phyloP scores from a whole-genome alignment of 2,113 vertebrate genomes.

The Microcebus tavaratra region DNA sequence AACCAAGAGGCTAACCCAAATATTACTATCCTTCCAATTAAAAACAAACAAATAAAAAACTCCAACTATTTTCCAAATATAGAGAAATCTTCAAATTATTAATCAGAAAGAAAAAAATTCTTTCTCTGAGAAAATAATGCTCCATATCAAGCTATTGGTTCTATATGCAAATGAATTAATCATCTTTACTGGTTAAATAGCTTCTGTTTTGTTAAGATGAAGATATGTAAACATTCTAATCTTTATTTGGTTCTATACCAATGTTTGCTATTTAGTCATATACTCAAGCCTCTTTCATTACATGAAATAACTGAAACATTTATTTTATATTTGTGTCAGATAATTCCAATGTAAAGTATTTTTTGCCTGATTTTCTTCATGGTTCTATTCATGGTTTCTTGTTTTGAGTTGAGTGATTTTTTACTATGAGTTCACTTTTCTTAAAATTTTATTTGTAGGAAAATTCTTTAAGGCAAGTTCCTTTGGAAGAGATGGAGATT shows the following conservation, averaged over 20 bases:
- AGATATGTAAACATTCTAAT: not conserved
- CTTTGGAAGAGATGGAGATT: slow-evolving; percentile 12
- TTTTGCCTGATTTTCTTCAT: slow-evolving; percentile 1
- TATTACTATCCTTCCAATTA: not conserved
- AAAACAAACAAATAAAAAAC: not conserved
- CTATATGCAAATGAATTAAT: not conserved
- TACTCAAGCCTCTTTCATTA: not conserved
- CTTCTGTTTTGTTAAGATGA: not conserved
- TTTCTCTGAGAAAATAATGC: not conserved
- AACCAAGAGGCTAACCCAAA: not conserved
- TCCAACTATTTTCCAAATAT: not conserved
- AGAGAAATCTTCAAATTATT: slow-evolving; percentile 35
- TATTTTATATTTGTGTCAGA: slow-evolving; percentile 8
- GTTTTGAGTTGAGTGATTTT: not conserved
- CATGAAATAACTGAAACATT: not conserved
- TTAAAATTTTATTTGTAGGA: not conserved
- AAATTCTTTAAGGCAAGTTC: slow-evolving; percentile 20
- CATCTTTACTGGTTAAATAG: not conserved
- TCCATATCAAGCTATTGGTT: not conserved
- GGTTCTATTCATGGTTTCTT: not conserved
- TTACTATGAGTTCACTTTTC: not conserved
- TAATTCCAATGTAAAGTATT: not conserved
- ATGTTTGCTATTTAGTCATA: not conserved
- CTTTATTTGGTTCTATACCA: slow-evolving; percentile 10
- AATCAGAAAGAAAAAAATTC: not conserved